Evolutionary conservation across 2,113 vertebrate genomes (phyloP), one percentile per base, ranked within the genome.

Genomic region (Neogale vison): DNA sequence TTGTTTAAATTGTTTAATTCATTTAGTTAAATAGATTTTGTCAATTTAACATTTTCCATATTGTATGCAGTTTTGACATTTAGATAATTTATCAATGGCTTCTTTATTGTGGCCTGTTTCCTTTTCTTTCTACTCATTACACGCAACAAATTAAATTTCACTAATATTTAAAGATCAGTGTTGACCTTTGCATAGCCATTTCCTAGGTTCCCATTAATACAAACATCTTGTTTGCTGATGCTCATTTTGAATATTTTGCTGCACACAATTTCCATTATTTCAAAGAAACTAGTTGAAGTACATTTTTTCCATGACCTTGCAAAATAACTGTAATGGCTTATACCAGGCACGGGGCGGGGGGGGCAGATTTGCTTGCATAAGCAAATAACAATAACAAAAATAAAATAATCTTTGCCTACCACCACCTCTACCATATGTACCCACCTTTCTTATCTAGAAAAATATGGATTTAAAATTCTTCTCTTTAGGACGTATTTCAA

Each of bases 151-250:
- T 98, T 98, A 98, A 98, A 97, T 98, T 98, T 96, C 92, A 96
- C 80, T 98, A 98, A 97, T 98, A 98, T 98, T 98, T 98, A 97
- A 98, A 99, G 97, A 98, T 98, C 98, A 93, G 92, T 87, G 71
- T 86, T 98, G 97, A 99, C 96, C 96, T 98, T 98, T 98, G 89
- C 97, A 98, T 65, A 98, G 90, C 90, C 91, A 97, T 98, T 98
- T 98, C 89, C 95, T 98, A 98, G 95, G 92, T 98, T 98, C 86
- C 96, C 93, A 20, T 96, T 98, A 98, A 97, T 98, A 87, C 96
- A 98, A 98, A 98, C 96, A 98, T 96, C 97, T 97, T 98, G 94
- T 97, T 98, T 98, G 96, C 31, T 24, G 98, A 96, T 89, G 96
- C 88, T 98, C 97, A 96, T 97, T 98, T 98, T 98, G 98, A 97